Conservation (phyloP, 92 coral and sea anemone species). For the Palythoa caribaeorum region DNA sequence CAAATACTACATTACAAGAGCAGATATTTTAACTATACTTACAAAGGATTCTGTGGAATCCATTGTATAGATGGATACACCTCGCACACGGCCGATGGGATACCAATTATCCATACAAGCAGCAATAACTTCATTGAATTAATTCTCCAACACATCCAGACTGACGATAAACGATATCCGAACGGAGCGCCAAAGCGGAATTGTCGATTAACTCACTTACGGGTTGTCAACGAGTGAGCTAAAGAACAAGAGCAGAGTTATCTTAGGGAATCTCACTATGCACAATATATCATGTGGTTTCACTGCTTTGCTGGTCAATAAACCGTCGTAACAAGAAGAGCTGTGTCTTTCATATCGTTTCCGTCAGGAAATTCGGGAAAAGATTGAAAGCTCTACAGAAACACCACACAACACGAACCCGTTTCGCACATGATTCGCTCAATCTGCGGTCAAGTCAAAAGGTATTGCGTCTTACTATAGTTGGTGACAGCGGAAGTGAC, state of each 20-base stretch:
- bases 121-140: slow-evolving; percentile 16
- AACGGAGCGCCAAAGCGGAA: slow-evolving; percentile 6
- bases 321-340: background rate
- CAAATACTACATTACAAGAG: background rate
- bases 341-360: slow-evolving; percentile 13
- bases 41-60: slow-evolving; percentile 48
- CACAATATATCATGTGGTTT: background rate
- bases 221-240: background rate
- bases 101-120: slow-evolving; percentile 13
- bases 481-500: slow-evolving; percentile 37
- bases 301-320: background rate
- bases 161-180: background rate
- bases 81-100: slow-evolving; percentile 21
- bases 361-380: background rate
- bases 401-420: background rate
- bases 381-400: background rate
- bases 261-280: background rate
- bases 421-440: background rate
- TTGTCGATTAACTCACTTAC: background rate
- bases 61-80: slow-evolving; percentile 43
- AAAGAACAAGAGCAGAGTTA: background rate
- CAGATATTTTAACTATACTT: slow-evolving; percentile 30
- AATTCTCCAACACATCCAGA: background rate
- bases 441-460: background rate
- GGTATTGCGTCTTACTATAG: slow-evolving; percentile 8